Conservation (phyloP, 2,888 invertebrate species). For the Melanophora roralis region DNA sequence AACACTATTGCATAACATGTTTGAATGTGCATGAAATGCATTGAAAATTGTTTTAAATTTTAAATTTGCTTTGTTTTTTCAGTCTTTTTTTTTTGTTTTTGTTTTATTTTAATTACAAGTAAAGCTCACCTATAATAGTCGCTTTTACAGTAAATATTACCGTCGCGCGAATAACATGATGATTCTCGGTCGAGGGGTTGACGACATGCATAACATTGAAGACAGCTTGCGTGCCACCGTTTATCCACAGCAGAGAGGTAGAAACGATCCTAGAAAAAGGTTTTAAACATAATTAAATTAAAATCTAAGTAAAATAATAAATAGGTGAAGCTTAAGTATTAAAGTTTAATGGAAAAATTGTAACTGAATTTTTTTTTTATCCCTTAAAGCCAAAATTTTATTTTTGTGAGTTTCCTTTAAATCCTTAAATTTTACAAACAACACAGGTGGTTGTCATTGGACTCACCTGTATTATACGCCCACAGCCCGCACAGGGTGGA, state of each 20-base stretch:
- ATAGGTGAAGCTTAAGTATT: slow-evolving; percentile 22
- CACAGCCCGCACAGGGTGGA: slow-evolving; percentile 89
- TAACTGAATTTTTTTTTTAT: too few relatives aligned
- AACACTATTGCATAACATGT: slow-evolving; percentile 52
- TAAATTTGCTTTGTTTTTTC: neutral
- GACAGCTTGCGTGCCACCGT: slow-evolving; percentile 94
- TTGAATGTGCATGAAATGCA: slow-evolving; percentile 32
- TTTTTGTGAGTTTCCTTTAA: neutral
- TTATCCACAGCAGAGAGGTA: slow-evolving; percentile 94
- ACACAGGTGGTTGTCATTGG: neutral
- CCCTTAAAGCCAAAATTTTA: too few relatives aligned
- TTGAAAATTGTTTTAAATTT: slow-evolving; percentile 34
- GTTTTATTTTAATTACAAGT: slow-evolving; percentile 42
- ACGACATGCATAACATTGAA: slow-evolving; percentile 94
- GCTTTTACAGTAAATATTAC: slow-evolving; percentile 96
- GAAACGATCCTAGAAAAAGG: slow-evolving; percentile 85
- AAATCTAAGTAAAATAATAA: slow-evolving; percentile 45
- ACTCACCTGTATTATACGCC: slow-evolving; percentile 83
- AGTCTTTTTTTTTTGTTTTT: neutral
- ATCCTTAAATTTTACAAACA: neutral
- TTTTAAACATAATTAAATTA: too few relatives aligned
- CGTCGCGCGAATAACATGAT: slow-evolving; percentile 94
- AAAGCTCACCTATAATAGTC: slow-evolving; percentile 94
- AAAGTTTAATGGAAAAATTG: neutral
- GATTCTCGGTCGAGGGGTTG: slow-evolving; percentile 92